Conservation (phyloP, 1,140 invertebrate genomes). For the Rhagoletis zephyria region DNA sequence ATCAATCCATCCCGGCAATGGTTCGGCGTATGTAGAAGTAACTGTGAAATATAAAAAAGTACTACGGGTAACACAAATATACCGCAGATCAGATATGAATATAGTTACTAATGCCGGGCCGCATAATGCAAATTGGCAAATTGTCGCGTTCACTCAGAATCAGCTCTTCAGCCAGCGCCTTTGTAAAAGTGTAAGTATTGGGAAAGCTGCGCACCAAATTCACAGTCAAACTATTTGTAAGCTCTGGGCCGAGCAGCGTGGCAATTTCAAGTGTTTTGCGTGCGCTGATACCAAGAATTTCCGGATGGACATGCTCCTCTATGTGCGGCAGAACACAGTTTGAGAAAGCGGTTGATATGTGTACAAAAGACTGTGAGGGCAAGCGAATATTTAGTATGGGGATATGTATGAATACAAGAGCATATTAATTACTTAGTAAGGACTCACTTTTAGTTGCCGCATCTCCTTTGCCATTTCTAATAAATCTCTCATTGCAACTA, state of each 20-base stretch:
- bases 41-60: conserved; percentile 74
- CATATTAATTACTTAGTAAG: not conserved
- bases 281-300: conserved; percentile 76
- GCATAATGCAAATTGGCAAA: conserved; percentile 82
- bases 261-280: conserved; percentile 77
- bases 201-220: conserved; percentile 81
- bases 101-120: conserved; percentile 81
- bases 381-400: not conserved
- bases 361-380: conserved; percentile 74
- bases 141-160: conserved; percentile 77
- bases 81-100: not conserved
- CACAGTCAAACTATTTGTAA: conserved; percentile 80
- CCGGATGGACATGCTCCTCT: conserved; percentile 82
- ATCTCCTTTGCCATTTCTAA: conserved; percentile 78
- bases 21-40: conserved; percentile 85
- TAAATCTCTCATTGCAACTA: conserved; percentile 75
- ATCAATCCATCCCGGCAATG: conserved; percentile 86
- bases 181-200: conserved; percentile 89
- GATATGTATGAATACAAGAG: not conserved
- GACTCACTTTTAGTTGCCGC: conserved; percentile 79
- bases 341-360: conserved; percentile 83
- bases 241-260: conserved; percentile 75
- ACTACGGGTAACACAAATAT: not conserved
- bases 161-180: conserved; percentile 84
- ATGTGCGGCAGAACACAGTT: conserved; percentile 78